Conservation (phyloP, 2,888 invertebrate genomes). For the Nowickia ferox region DNA sequence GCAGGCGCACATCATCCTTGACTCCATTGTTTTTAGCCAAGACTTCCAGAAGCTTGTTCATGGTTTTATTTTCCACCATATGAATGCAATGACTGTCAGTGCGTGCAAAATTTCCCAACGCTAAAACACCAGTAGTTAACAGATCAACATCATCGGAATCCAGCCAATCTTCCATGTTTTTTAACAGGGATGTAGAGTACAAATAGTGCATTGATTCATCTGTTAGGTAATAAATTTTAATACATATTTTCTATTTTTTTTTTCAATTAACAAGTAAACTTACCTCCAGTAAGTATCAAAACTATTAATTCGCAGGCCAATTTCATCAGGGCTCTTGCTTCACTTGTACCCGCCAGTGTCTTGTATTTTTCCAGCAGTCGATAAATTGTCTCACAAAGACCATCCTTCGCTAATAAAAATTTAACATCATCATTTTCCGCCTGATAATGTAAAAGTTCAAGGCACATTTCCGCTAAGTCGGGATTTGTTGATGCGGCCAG, state of each 20-base stretch:
- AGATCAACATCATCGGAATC: slow-evolving; percentile 89
- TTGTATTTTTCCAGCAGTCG: slow-evolving; percentile 89
- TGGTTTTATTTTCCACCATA: slow-evolving; percentile 91
- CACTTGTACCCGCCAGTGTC: slow-evolving; percentile 86
- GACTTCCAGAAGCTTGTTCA: slow-evolving; percentile 87
- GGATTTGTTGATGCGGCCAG: slow-evolving; percentile 86
- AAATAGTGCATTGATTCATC: slow-evolving; percentile 94
- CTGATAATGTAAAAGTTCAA: slow-evolving; percentile 90
- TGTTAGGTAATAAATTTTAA: slow-evolving; percentile 77
- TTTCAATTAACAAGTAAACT: slow-evolving; percentile 56
- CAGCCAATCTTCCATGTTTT: slow-evolving; percentile 90
- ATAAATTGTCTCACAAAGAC: slow-evolving; percentile 90
- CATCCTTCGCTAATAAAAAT: slow-evolving; percentile 89
- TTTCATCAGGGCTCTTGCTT: slow-evolving; percentile 88
- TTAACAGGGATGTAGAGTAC: slow-evolving; percentile 89
- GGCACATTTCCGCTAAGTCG: slow-evolving; percentile 89
- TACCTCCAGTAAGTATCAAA: slow-evolving; percentile 93
- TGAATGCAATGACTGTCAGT: slow-evolving; percentile 92
- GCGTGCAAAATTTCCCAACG: slow-evolving; percentile 95
- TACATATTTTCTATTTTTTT: background rate
- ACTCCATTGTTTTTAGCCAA: slow-evolving; percentile 85
- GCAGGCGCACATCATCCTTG: slow-evolving; percentile 85
- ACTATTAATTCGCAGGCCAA: slow-evolving; percentile 94
- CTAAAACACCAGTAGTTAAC: slow-evolving; percentile 91
- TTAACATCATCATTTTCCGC: slow-evolving; percentile 92